phyloP scores from a whole-genome alignment of 2,888 invertebrate genomes.

The Pristionchus arcanus region DNA sequence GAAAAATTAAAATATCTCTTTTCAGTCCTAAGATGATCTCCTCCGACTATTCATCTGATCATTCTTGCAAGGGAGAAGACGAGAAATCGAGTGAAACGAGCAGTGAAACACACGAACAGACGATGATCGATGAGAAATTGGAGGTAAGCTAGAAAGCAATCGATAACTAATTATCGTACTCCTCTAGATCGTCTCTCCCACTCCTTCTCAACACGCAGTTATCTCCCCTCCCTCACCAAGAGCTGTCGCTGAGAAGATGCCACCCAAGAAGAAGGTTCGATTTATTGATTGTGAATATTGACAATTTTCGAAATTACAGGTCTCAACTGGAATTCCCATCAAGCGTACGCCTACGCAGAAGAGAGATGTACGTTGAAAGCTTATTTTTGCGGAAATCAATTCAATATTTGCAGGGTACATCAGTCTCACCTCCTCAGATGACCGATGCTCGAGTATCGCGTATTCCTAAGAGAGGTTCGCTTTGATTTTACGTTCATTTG shows the following conservation, averaged over 20 bases:
- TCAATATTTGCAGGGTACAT: conserved; percentile 38
- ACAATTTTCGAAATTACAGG: not conserved
- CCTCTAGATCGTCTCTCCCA: conserved; percentile 39
- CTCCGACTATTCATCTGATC: conserved; percentile 54
- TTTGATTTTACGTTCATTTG: not conserved
- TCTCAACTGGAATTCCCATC: conserved; percentile 49
- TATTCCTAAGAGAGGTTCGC: conserved; percentile 64
- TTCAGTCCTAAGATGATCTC: conserved; percentile 42
- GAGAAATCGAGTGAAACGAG: conserved; percentile 49
- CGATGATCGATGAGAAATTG: conserved; percentile 50
- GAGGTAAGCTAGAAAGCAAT: not conserved
- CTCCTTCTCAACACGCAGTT: conserved; percentile 26
- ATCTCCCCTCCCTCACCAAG: conserved; percentile 48
- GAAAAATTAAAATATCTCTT: not conserved
- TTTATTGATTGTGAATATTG: not conserved
- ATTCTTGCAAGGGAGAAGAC: conserved; percentile 53
- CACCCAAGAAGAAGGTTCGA: conserved; percentile 36
- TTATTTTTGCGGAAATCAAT: not conserved
- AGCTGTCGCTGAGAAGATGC: conserved; percentile 25
- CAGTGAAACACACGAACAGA: conserved; percentile 43
- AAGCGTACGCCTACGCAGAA: conserved; percentile 53
- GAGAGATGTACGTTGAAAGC: conserved; percentile 8
- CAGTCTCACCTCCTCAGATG: conserved; percentile 65
- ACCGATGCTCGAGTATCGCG: conserved; percentile 68
- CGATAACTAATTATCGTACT: not conserved